A percentile compares a stretch with the other conserved stretches of the same genome.
Evolutionary conservation across 1,140 invertebrate species (phyloP).

Genomic region (silkworm (Bombyx mori)): DNA sequence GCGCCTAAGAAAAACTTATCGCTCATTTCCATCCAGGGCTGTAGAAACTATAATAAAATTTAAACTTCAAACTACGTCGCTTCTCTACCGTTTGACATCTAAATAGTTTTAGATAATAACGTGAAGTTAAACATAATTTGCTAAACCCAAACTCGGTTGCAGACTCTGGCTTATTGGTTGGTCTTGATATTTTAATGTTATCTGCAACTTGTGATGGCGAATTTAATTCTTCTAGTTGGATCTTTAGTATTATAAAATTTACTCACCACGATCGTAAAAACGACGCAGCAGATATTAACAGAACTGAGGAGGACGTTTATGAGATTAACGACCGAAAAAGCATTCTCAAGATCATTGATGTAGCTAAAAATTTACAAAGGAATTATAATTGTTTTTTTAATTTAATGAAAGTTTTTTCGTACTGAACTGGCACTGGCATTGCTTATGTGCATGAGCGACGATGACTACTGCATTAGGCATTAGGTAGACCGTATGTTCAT

Average conservation of each 20-base stretch:
- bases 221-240: no score
- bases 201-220: no score
- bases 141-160: no score
- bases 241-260: not conserved
- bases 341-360: conserved; percentile 46
- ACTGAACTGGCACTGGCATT: no score
- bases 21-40: conserved; percentile 52
- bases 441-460: no score
- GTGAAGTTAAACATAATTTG: no score
- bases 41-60: conserved; percentile 35
- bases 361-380: conserved; percentile 25
- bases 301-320: conserved; percentile 55
- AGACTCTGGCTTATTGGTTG: no score
- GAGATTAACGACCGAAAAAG: conserved; percentile 48
- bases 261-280: conserved; percentile 52
- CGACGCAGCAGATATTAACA: conserved; percentile 52
- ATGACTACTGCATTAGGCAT: no score
- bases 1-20: conserved; percentile 53
- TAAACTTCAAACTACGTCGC: conserved; percentile 5
- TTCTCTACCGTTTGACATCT: not conserved
- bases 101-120: no score
- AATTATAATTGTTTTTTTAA: not conserved
- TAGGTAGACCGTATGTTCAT: no score
- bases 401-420: no score
- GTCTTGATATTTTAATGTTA: no score